These are phyloP conservation scores for Scaptomyza caliginosa DNA, from an alignment of 2,888 invertebrate genomes.

Conservation along the genomic window DNA sequence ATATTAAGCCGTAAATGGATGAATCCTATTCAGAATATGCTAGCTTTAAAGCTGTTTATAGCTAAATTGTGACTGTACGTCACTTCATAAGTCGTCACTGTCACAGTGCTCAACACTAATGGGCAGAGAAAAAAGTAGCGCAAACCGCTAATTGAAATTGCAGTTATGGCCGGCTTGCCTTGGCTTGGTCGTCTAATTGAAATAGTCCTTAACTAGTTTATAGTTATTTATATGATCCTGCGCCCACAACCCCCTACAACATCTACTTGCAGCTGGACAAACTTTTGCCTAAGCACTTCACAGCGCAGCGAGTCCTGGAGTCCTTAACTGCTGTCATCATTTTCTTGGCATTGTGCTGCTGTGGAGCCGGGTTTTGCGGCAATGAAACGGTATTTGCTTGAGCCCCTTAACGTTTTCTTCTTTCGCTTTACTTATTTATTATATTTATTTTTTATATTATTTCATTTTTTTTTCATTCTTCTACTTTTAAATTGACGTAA, in stretches of 20 bases:
- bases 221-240: slow-evolving; percentile 68
- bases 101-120: slow-evolving; percentile 2
- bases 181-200: slow-evolving; percentile 69
- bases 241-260: background rate
- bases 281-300: slow-evolving; percentile 34
- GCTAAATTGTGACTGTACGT: background rate
- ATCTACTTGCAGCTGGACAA: background rate
- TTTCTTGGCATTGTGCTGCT: slow-evolving; percentile 50
- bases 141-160: slow-evolving; percentile 76
- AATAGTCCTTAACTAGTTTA: slow-evolving; percentile 77
- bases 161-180: slow-evolving; percentile 65
- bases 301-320: slow-evolving; percentile 13
- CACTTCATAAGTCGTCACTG: too few relatives aligned
- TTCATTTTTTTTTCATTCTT: slow-evolving; percentile 5
- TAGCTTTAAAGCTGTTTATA: too few relatives aligned
- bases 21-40: background rate
- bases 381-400: slow-evolving; percentile 42
- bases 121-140: slow-evolving; percentile 64
- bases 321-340: slow-evolving; percentile 32
- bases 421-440: slow-evolving; percentile 7
- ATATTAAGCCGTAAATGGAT: too few relatives aligned
- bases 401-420: slow-evolving; percentile 47
- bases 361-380: slow-evolving; percentile 19
- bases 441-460: background rate
- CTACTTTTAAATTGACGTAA: slow-evolving; percentile 62